phyloP scores from a whole-genome alignment of 2,113 vertebrate genomes.

The Pycnonotus jocosus region DNA sequence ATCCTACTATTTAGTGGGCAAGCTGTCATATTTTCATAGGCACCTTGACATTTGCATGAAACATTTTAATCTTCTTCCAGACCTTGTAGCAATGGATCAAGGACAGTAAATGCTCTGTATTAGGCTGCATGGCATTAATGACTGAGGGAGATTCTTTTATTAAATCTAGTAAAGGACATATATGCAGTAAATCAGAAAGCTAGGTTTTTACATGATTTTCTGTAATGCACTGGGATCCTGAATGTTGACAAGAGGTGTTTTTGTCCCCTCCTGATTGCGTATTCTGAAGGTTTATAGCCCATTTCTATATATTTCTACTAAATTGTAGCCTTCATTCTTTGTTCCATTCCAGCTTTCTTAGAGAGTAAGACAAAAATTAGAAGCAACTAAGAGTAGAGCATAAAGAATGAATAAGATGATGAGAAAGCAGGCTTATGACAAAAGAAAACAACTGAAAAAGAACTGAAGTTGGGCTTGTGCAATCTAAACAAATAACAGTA shows the following conservation, averaged over 20 bases:
- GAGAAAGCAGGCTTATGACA: neutral
- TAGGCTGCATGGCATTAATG: neutral
- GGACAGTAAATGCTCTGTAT: neutral
- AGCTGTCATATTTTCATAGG: neutral
- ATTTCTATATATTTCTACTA: neutral
- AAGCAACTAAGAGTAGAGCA: neutral
- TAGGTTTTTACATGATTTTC: neutral
- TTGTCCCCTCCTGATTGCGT: neutral
- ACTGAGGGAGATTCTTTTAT: neutral
- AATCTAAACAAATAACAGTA: neutral
- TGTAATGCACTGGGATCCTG: neutral
- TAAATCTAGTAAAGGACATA: neutral
- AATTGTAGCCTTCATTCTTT: neutral
- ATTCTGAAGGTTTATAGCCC: neutral
- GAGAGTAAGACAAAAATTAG: neutral
- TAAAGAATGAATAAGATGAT: neutral
- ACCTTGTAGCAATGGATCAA: neutral
- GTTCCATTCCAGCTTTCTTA: neutral
- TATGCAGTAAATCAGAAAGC: neutral
- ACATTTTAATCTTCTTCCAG: neutral
- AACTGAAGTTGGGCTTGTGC: neutral
- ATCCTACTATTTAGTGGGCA: neutral
- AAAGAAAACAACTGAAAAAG: neutral
- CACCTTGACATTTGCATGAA: constrained; percentile 31
- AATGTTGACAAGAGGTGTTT: neutral